phyloP scores from a whole-genome alignment of 53 echinoderm and acorn worm genomes.

The Holothuria leucospilota region DNA sequence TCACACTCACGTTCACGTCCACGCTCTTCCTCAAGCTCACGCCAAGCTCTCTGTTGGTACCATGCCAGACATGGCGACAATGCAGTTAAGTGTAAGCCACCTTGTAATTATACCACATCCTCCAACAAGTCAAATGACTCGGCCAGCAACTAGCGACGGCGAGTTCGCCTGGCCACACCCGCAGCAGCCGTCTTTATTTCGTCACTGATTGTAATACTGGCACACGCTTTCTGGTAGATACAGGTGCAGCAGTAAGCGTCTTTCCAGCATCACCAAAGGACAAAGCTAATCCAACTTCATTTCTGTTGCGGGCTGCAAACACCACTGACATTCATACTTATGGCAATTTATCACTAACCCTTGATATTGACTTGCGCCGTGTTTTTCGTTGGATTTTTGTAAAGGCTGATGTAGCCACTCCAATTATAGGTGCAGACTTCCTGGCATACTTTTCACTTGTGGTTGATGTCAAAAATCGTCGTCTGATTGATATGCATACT shows the following conservation, averaged over 20 bases:
- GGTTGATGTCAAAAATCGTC: no score
- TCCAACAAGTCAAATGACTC: no score
- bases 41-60: constrained; percentile 26
- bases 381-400: constrained; percentile 55
- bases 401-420: constrained; percentile 37
- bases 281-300: background rate
- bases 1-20: no score
- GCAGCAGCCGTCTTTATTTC: constrained; percentile 22
- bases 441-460: no score
- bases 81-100: no score
- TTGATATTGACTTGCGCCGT: constrained; percentile 46
- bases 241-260: constrained; percentile 62
- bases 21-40: background rate
- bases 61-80: constrained; percentile 14
- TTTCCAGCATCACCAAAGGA: constrained; percentile 10
- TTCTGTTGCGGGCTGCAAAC: constrained; percentile 41
- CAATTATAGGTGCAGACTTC: no score
- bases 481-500: constrained; percentile 54
- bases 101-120: no score
- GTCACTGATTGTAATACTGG: constrained; percentile 43
- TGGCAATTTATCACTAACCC: constrained; percentile 50
- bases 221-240: constrained; percentile 48
- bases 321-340: constrained; percentile 34
- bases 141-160: constrained; percentile 49
- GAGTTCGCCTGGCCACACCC: background rate